Base-by-base conservation (phyloP, 1,140 invertebrate species). In the Atta cephalotes region DNA sequence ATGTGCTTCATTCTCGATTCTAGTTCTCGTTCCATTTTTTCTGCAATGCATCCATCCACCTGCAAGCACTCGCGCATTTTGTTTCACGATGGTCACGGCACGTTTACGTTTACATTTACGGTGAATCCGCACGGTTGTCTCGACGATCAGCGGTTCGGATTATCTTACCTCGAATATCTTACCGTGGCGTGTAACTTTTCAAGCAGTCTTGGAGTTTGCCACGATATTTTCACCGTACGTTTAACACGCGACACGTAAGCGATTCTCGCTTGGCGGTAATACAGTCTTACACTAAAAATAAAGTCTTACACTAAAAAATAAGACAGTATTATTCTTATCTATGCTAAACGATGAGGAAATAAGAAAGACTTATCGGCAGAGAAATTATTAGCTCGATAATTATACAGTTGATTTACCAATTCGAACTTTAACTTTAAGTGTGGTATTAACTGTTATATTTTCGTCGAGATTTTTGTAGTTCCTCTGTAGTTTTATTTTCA, bases 1-100 rank as follows among this genome's bases (percentile, higher is more conserved):
- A 25, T 0, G 25, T 25, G 77, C 88, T 88, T 78, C 87, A 90
- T 92, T 92, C 88, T 87, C 49, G n/a, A 70, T 70, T 53, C 12
- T 25, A 88, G 87, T 90, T 91, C 84, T 89, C 89, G 91, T 90
- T 91, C 66, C 90, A 91, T 91, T 92, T 92, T 91, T 92, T 92
- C 79, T 86, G 85, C 53, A 86, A 51, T 72, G 28, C 58, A 49
- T 82, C 31, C 31, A 31, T 31, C 45, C 28, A 53, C 21, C 80
- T 84, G 80, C 56, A 14, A 51, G 66, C 35, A 53, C 21, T 60
- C 45, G 31, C 7, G 49, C 21, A 25, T 71, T 63, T 62, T 28
- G 53, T 88, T 66, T 87, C 65, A 58, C 65, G 88, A 88, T 65
- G 53, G 82, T 91, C 87, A 87, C 35, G 76, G 76, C 81, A 85